Evolutionary conservation across 2,888 invertebrate genomes (phyloP), one percentile per base, ranked within the genome.

Genomic region (Hartigia nigra): DNA sequence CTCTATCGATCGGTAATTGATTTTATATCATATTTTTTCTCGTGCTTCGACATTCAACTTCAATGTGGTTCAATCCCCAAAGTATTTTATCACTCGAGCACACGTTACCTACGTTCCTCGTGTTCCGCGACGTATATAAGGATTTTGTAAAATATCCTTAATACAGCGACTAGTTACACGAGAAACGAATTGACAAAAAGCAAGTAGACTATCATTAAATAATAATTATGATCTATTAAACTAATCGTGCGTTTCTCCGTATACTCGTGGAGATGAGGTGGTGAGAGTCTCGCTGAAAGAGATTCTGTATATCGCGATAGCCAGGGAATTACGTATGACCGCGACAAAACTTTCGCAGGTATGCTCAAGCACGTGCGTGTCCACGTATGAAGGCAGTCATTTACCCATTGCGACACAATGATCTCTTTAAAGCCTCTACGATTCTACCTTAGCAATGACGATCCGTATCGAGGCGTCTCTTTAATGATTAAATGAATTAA

Each of bases 251-350:
- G 72, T 31, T 72, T 72, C 72, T 72, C 72, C 55, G 2, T 23
- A 55, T 55, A 55, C 31, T 72, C 34, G 12, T 9, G 72, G 34
- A 72, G 72, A 72, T 72, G 72, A 72, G 72, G 72, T 12, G 72
- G 72, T 12, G 72, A 72, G 72, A 72, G 72, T 72, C 72, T 34
- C 34, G 72, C 12, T 31, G 2, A 34, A 34, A 31, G 72, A 72
- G 72, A 31, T 31, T 72, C 34, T 31, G 72, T 12, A 32, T 72
- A 72, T 31, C 31, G 12, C 72, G 31, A 72, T 23, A 55, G 72
- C 32, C 3, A 12, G 0, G 12, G 31, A 72, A 12, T 72, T 9
- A 34, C 31, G 9, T 32, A 72, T 31, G 72, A 72, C 4, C 72
- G 3, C 14, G 72, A 23, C 31, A 12, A 55, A 72, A 72, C 31